Percentiles rank a stretch among this genome's conserved stretches.
These are phyloP conservation scores for Alexandromys oeconomus DNA, from an alignment of 2,797 vertebrate species.

Conservation along the genomic window DNA sequence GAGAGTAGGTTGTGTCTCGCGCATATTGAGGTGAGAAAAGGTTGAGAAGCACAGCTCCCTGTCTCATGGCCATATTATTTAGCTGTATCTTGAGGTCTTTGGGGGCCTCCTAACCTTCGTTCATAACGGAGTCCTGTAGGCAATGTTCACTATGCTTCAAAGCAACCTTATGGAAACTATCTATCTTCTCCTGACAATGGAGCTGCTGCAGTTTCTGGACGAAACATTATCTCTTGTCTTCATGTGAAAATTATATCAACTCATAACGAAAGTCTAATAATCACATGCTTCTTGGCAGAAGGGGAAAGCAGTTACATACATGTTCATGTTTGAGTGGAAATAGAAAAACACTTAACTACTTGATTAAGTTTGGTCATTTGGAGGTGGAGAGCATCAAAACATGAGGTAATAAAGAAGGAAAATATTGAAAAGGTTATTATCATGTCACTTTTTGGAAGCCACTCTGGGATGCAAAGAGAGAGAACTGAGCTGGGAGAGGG, in stretches of 20 bases:
- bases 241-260: constrained; percentile 11
- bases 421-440: neutral
- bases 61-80: neutral
- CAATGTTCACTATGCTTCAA: constrained; percentile 41
- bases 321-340: constrained; percentile 26
- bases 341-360: neutral
- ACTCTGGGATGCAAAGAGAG: neutral
- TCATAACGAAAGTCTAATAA: neutral
- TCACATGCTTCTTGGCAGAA: neutral
- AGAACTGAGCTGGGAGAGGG: neutral
- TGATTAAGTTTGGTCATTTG: constrained; percentile 27
- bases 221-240: constrained; percentile 25
- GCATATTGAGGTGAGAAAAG: neutral
- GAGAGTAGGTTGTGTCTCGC: neutral
- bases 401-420: neutral
- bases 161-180: neutral
- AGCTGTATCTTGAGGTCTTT: neutral
- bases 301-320: neutral
- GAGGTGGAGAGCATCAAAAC: constrained; percentile 24
- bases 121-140: neutral
- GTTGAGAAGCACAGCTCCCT: neutral
- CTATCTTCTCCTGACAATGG: neutral
- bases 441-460: constrained; percentile 22
- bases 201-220: neutral
- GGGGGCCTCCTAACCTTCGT: neutral